Percentiles rank a stretch among this genome's conserved stretches.
phyloP scores from a whole-genome alignment of 2,797 vertebrate genomes.

The Sylvia borin region DNA sequence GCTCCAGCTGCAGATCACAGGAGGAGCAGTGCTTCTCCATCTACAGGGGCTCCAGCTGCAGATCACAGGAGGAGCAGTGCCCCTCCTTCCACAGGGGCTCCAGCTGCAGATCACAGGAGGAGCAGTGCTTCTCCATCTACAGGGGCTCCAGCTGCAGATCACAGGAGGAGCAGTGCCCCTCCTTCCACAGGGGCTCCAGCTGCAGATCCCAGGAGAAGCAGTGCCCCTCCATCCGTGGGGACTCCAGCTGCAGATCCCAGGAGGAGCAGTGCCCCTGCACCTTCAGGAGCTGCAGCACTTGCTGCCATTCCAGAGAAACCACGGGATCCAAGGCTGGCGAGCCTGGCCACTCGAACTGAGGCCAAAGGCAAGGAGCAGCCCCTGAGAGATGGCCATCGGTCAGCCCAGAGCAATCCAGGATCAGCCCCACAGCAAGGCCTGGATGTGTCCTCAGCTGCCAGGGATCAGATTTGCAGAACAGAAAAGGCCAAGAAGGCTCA shows the following conservation, averaged over 20 bases:
- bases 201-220: neutral
- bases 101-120: neutral
- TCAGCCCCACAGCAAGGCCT: neutral
- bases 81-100: accelerated
- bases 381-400: neutral
- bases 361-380: neutral
- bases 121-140: accelerated
- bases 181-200: neutral
- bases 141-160: neutral
- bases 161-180: neutral
- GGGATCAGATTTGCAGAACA: neutral
- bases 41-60: accelerated
- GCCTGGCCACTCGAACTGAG: constrained; percentile 45
- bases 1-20: neutral
- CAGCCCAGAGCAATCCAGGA: neutral
- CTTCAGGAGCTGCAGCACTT: neutral
- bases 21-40: neutral
- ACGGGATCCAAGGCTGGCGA: constrained; percentile 72
- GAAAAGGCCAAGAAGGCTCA: neutral
- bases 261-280: neutral
- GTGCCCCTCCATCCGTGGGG: accelerated
- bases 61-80: neutral
- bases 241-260: neutral
- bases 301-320: constrained; percentile 14
- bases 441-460: neutral